Conservation (phyloP, 2,888 invertebrate genomes). For the Ganaspis brasiliensis region DNA sequence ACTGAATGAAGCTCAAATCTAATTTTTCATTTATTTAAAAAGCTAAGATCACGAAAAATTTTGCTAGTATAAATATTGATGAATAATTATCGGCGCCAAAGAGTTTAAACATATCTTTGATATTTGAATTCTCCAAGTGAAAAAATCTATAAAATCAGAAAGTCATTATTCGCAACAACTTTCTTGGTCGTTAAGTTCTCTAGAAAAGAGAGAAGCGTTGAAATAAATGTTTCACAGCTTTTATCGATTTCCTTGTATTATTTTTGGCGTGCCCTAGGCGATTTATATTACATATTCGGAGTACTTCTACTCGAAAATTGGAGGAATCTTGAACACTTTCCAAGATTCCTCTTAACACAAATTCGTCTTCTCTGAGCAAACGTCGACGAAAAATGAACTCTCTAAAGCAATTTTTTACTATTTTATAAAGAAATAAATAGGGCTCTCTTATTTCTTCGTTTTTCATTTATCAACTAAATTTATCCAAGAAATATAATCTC, state of each 20-base stretch:
- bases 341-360: not conserved
- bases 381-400: not conserved
- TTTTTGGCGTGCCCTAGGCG: not conserved
- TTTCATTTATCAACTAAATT: no score
- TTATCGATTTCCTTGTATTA: constrained; percentile 8
- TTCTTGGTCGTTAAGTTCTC: constrained; percentile 7
- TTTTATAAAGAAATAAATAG: not conserved
- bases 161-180: constrained; percentile 2
- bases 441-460: no score
- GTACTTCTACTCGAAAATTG: not conserved
- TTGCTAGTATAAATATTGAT: not conserved
- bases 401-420: not conserved
- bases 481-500: no score
- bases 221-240: constrained; percentile 2
- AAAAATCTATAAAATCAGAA: not conserved
- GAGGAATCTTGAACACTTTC: not conserved
- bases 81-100: not conserved
- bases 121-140: not conserved
- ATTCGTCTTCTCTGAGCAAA: not conserved
- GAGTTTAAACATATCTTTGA: not conserved
- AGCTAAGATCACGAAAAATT: not conserved
- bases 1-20: no score
- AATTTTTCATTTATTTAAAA: not conserved
- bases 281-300: not conserved
- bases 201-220: not conserved